phyloP scores from a whole-genome alignment of 2,113 vertebrate genomes.

The Gasterosteus aculeatus region DNA sequence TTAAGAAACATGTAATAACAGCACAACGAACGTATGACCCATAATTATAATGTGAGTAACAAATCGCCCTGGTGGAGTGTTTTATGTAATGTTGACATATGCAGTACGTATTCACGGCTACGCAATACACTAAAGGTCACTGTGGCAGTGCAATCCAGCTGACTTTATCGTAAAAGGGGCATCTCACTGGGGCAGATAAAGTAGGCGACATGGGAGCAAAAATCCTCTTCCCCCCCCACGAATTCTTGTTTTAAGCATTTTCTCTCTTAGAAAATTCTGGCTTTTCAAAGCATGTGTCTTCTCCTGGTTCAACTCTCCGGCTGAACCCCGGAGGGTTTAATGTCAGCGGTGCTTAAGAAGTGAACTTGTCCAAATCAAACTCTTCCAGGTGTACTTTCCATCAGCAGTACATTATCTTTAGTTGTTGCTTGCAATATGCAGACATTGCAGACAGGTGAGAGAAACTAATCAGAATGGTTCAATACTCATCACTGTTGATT shows the following conservation, averaged over 20 bases:
- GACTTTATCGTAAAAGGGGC: conserved; percentile 14
- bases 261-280: neutral
- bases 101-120: neutral
- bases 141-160: conserved; percentile 9
- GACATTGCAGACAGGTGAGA: conserved; percentile 28
- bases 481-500: conserved; percentile 28
- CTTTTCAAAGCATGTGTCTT: conserved; percentile 45
- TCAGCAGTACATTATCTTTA: conserved; percentile 21
- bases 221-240: neutral
- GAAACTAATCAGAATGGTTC: conserved; percentile 25
- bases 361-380: conserved; percentile 43
- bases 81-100: neutral
- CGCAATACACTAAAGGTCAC: neutral
- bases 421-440: conserved; percentile 15
- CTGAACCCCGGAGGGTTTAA: conserved; percentile 28
- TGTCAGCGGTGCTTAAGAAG: conserved; percentile 47
- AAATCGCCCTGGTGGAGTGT: neutral
- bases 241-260: conserved; percentile 17
- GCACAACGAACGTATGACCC: too few relatives aligned
- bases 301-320: conserved; percentile 20
- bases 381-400: conserved; percentile 31
- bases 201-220: neutral
- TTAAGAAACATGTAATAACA: neutral
- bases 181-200: conserved; percentile 32
- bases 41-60: too few relatives aligned